These are phyloP conservation scores for Microlaimidae sp. DNA, from an alignment of 2,888 invertebrate genomes.

Conservation along the genomic window DNA sequence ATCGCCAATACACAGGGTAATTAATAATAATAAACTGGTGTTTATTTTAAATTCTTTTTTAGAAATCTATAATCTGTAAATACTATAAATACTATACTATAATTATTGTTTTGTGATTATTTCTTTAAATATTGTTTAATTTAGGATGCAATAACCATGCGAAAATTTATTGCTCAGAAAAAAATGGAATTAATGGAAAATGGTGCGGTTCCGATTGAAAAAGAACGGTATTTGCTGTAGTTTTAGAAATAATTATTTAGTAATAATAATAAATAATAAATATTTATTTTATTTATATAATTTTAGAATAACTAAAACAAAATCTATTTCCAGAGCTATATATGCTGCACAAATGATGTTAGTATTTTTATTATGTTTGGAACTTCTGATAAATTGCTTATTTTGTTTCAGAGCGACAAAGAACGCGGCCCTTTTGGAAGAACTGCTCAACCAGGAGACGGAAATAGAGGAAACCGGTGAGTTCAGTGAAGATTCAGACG, in stretches of 20 bases:
- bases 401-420: too few relatives aligned
- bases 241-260: too few relatives aligned
- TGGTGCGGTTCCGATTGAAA: neutral
- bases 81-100: too few relatives aligned
- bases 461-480: conserved; percentile 33
- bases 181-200: conserved; percentile 48
- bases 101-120: too few relatives aligned
- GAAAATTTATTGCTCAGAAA: conserved; percentile 50
- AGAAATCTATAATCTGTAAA: conserved; percentile 41
- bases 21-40: too few relatives aligned
- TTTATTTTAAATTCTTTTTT: conserved; percentile 9
- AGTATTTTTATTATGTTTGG: too few relatives aligned
- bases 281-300: too few relatives aligned
- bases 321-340: neutral
- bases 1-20: conserved; percentile 70
- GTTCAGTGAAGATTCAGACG: conserved; percentile 47
- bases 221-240: too few relatives aligned
- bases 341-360: conserved; percentile 19
- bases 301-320: too few relatives aligned
- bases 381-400: neutral
- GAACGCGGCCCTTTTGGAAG: neutral
- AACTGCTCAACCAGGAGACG: conserved; percentile 12
- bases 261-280: too few relatives aligned
- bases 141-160: conserved; percentile 71
- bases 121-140: too few relatives aligned